Percentiles rank a stretch among this genome's conserved stretches.
These are phyloP conservation scores for Temnothorax curvispinosus DNA, from an alignment of 1,140 invertebrate species.

Conservation along the genomic window DNA sequence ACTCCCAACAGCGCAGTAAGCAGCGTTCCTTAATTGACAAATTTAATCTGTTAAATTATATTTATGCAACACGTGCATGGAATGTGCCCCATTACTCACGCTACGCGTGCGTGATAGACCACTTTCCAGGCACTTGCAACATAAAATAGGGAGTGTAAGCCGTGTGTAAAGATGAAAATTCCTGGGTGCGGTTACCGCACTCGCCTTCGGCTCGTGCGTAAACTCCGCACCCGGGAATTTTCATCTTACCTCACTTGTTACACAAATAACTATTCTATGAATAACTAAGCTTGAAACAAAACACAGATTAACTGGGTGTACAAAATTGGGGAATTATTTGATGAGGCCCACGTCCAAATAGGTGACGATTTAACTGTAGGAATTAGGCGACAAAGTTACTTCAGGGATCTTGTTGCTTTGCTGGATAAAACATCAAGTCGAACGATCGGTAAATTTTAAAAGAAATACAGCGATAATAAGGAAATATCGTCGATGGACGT, in stretches of 20 bases:
- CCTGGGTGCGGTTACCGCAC: no score
- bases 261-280: no score
- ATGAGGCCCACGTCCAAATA: constrained; percentile 2
- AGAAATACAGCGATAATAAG: not conserved
- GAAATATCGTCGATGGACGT: not conserved
- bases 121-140: no score
- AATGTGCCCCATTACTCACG: no score
- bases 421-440: constrained; percentile 49
- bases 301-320: constrained; percentile 51
- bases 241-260: no score
- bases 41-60: not conserved
- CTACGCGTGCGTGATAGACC: no score
- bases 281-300: not conserved
- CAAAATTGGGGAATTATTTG: constrained; percentile 19
- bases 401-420: constrained; percentile 20
- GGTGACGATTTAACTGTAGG: not conserved
- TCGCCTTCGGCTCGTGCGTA: no score
- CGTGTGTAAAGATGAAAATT: no score
- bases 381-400: not conserved
- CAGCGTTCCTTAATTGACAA: not conserved
- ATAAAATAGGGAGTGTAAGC: no score
- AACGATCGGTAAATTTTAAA: constrained; percentile 49
- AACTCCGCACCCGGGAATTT: no score
- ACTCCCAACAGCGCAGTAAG: constrained; percentile 40
- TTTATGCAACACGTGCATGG: no score